Base-by-base conservation (phyloP, 2,113 vertebrate species). In the Phyllostomus hastatus region DNA sequence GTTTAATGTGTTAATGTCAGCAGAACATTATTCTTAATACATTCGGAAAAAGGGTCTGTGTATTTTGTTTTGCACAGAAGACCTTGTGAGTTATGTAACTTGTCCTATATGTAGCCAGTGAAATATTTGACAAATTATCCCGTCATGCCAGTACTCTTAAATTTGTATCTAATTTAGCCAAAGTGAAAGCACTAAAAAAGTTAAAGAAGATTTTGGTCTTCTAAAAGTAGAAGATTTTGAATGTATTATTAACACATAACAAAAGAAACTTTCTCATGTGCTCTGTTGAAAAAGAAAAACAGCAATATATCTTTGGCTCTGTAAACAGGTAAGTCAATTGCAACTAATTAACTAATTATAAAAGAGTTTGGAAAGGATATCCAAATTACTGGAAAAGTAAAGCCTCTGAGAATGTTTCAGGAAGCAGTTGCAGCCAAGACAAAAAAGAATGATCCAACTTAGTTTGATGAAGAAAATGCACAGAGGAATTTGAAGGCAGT, bases 361-460 rank as follows among this genome's bases (percentile, higher is more conserved):
- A 92, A 70, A 59, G 28, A 72, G 1, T 96, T 96, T 97, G 91
- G 92, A 97, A 97, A 98, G 46, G 78, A 38, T 81, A 93, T 54
- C 4, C 96, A 28, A 96, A 92, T 97, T 80, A 83, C 33, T 94
- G 35, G 10, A 90, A 90, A 97, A 19, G 22, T 88, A 95, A 97
- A 92, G n/a, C n/a, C 41, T 96, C 90, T 72, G 52, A 83, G 84
- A 43, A 2, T 87, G 17, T 89, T 98, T 93, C 97, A 92, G 50
- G 26, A 83, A 59, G 11, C 16, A 93, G 12, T 3, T 80, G 16
- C 8, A 94, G 69, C 33, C 26, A 97, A 88, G 1, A 76, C 33
- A 10, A 19, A 57, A 43, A 59, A 43, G 61, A 70, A 84, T 89
- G n/a, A 41, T 0, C 4, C 73, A 72, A 17, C 38, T 92, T 90